Conservation (phyloP, 2,888 invertebrate species). For the Margaritifera margaritifera region DNA sequence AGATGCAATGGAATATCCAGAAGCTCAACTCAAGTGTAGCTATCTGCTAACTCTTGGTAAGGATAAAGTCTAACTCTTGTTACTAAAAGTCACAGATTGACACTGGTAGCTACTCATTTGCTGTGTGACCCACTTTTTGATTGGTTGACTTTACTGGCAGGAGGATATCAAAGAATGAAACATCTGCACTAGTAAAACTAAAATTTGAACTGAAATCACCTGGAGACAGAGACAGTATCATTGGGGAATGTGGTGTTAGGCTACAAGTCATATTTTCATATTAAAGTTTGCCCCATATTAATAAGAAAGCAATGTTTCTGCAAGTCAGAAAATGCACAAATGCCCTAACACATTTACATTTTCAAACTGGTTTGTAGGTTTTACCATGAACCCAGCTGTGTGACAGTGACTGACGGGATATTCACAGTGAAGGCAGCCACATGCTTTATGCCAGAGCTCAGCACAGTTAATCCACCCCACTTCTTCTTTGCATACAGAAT, state of each 20-base stretch:
- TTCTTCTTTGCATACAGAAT: conserved; percentile 62
- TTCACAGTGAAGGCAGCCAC: conserved; percentile 58
- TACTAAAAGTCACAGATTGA: too few species aligned
- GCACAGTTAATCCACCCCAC: conserved; percentile 42
- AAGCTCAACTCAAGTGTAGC: too few species aligned
- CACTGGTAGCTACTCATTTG: neutral
- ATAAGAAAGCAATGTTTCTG: too few species aligned
- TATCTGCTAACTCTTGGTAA: too few species aligned
- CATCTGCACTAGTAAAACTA: neutral
- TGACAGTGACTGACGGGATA: conserved; percentile 49
- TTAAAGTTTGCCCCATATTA: too few species aligned
- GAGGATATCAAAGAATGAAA: neutral
- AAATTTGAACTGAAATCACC: neutral
- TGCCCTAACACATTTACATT: too few species aligned
- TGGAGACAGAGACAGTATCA: neutral
- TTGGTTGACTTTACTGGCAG: neutral
- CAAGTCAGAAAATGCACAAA: too few species aligned
- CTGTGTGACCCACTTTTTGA: neutral
- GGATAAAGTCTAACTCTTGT: too few species aligned
- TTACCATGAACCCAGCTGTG: conserved; percentile 54
- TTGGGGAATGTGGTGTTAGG: too few species aligned
- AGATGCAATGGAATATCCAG: too few species aligned
- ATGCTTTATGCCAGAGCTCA: conserved; percentile 62
- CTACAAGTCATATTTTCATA: too few species aligned
- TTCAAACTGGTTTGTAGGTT: conserved; percentile 35